Evolutionary conservation across 2,113 vertebrate genomes (phyloP).

Genomic region (Chaetodon auriga): DNA sequence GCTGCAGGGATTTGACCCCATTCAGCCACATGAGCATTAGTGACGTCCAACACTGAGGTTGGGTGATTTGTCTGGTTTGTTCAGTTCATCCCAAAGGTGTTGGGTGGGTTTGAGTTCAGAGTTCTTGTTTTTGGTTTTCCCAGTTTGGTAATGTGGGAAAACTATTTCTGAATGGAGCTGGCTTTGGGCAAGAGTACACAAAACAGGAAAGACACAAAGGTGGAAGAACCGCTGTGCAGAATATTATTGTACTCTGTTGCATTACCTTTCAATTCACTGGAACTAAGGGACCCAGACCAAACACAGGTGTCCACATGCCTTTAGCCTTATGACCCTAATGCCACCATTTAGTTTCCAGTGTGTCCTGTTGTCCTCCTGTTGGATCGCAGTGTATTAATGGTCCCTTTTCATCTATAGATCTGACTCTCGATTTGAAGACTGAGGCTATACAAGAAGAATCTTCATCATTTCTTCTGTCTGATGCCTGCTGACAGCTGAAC

Average conservation of each 20-base stretch:
- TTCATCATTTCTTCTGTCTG: not conserved
- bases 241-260: not conserved
- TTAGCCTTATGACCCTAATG: not conserved
- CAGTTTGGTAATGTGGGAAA: not conserved
- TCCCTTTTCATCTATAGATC: not conserved
- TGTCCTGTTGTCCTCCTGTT: not conserved
- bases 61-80: not conserved
- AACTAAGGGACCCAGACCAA: not conserved
- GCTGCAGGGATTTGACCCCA: not conserved
- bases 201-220: no score
- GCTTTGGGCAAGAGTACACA: fast-evolving
- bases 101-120: not conserved
- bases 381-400: not conserved
- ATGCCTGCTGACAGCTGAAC: conserved; percentile 9
- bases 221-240: no score
- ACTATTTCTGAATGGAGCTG: not conserved
- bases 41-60: not conserved
- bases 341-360: not conserved
- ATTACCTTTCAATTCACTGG: not conserved
- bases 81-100: not conserved
- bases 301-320: not conserved
- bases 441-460: not conserved
- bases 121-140: not conserved
- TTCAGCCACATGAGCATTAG: no score
- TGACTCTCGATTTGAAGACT: not conserved